Conservation (phyloP, 2,113 vertebrate species). For the Pituophis catenifer region DNA sequence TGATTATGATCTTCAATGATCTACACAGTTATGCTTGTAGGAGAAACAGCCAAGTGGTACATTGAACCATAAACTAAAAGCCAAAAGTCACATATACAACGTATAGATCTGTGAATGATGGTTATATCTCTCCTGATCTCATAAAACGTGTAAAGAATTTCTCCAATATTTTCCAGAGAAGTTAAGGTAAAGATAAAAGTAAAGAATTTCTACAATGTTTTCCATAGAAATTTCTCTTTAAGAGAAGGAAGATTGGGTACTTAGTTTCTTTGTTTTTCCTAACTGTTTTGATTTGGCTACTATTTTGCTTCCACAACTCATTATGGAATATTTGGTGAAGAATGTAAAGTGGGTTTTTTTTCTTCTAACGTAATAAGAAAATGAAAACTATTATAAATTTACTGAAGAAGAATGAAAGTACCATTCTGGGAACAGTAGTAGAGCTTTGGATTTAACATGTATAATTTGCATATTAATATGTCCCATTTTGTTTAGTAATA, state of each 20-base stretch:
- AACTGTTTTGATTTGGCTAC: background rate
- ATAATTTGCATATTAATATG: background rate
- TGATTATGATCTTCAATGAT: background rate
- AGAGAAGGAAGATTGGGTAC: background rate
- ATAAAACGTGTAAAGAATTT: background rate
- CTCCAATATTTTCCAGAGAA: background rate
- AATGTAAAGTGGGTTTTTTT: background rate
- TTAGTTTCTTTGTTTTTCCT: background rate
- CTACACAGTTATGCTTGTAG: background rate
- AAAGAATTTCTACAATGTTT: background rate
- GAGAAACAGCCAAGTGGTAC: background rate
- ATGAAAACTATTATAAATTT: background rate
- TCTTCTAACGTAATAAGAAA: background rate
- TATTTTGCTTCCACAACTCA: background rate
- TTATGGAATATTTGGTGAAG: background rate
- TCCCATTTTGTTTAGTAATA: background rate
- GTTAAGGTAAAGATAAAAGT: background rate
- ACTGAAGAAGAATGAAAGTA: background rate
- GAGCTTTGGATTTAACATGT: background rate
- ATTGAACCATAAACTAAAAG: background rate
- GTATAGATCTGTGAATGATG: background rate
- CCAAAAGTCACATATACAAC: background rate
- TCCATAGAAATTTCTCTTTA: background rate
- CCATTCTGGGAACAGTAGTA: background rate
- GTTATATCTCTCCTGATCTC: background rate